A percentile compares a stretch with the other conserved stretches of the same genome.
These are phyloP conservation scores for Cylindroiulus punctatus DNA, from an alignment of 2,888 invertebrate genomes.

Conservation along the genomic window DNA sequence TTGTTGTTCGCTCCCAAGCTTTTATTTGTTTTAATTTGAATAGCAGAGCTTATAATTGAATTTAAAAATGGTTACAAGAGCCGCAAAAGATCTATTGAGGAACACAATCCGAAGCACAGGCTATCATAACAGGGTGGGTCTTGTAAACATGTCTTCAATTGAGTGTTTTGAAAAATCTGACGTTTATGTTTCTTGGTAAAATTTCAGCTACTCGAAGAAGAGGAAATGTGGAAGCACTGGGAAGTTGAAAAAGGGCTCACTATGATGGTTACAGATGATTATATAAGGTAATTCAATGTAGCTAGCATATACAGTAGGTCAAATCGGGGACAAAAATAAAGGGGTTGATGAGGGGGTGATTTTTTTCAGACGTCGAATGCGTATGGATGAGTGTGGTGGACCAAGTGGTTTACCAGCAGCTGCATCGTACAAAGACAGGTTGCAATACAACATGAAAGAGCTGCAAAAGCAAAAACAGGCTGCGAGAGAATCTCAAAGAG, in stretches of 20 bases:
- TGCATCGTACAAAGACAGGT: background rate
- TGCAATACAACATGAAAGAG: background rate
- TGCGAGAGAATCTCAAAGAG: conserved; percentile 45
- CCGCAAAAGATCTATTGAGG: conserved; percentile 57
- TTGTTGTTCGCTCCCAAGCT: too few species aligned
- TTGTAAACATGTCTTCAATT: background rate
- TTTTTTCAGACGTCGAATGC: conserved; percentile 47
- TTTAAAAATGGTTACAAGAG: conserved; percentile 57
- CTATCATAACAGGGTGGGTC: conserved; percentile 57
- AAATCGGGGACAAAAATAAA: too few species aligned
- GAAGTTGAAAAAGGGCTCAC: conserved; percentile 58
- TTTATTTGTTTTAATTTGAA: background rate
- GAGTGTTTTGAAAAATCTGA: background rate
- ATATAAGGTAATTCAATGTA: conserved; percentile 55
- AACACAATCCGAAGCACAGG: conserved; percentile 58
- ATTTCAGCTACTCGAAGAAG: conserved; percentile 57
- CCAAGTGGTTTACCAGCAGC: background rate
- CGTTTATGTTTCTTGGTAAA: background rate
- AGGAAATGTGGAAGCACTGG: conserved; percentile 59
- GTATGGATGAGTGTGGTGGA: conserved; percentile 56
- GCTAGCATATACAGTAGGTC: background rate
- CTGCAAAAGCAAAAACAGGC: conserved; percentile 53
- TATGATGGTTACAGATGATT: conserved; percentile 59
- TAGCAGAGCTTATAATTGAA: background rate
- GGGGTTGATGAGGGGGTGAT: background rate